Evolutionary conservation across 2,888 invertebrate species (phyloP), one percentile per base, ranked within the genome.

Genomic region (Drymonia ruficornis): DNA sequence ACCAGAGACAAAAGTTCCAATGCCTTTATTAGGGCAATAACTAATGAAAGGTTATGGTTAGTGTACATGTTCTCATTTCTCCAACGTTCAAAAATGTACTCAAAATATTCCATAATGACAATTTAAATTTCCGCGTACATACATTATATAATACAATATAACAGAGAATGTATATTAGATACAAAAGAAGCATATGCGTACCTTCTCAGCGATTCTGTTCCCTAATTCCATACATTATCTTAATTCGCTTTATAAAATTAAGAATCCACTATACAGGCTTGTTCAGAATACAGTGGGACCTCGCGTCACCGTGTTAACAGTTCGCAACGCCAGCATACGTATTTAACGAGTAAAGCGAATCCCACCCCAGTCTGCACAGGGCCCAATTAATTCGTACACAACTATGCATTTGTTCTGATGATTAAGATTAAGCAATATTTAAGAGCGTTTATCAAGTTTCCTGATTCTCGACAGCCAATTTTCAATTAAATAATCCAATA

Each of bases 121-220:
- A n/a, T 60, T 62, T 63, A 52, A 65, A 57, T 60, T 65, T 62
- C 29, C 63, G 65, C 63, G 54, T 71, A 68, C 59, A 46, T 70
- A 61, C 50, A 62, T 60, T 66, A 61, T 72, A 76, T 72, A 65
- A 70, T 76, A 78, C 73, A 77, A 68, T 64, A 62, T 70, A 59
- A 63, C 49, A 56, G 62, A 66, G 59, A 69, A 67, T 67, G 68
- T 68, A 67, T 66, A 70, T 59, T 69, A 74, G 63, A 73, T 73
- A 75, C 62, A 72, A 69, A 72, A 69, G 44, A 52, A 76, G 68
- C 67, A 58, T 65, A 65, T 56, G 70, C 65, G 61, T 56, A 49
- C 18, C 28, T 65, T 61, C 46, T 65, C 59, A 64, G 69, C 18
- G 18, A 29, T 40, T 46, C 65, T 52, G 59, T 62, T 59, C 59